These are phyloP conservation scores for Dolichomitus sp. DNA, from an alignment of 2,888 invertebrate genomes.

Conservation along the genomic window DNA sequence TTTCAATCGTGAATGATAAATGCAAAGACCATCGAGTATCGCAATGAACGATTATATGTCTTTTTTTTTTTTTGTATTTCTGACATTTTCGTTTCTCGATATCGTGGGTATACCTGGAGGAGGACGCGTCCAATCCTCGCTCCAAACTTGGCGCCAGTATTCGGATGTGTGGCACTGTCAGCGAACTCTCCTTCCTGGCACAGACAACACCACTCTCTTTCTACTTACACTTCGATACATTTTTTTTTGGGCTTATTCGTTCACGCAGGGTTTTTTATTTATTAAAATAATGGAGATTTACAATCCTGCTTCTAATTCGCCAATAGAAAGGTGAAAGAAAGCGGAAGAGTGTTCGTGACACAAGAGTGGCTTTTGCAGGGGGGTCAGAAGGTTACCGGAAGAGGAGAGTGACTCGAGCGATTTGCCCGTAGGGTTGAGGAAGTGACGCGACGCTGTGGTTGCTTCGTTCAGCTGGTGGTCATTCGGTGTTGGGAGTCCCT, in stretches of 20 bases:
- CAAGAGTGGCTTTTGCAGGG: constrained; percentile 42
- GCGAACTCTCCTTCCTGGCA: constrained; percentile 89
- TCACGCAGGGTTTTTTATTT: constrained; percentile 1
- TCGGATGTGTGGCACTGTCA: constrained; percentile 93
- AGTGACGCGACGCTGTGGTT: constrained; percentile 54
- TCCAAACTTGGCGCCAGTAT: constrained; percentile 94
- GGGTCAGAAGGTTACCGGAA: constrained; percentile 68
- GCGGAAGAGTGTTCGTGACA: constrained; percentile 65
- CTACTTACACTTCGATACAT: constrained; percentile 68
- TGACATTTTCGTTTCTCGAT: constrained; percentile 39
- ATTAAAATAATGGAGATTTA: neutral
- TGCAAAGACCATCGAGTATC: constrained; percentile 20
- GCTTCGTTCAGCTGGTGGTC: constrained; percentile 17
- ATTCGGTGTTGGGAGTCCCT: neutral
- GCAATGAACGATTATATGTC: constrained; percentile 15
- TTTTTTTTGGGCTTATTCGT: constrained; percentile 18
- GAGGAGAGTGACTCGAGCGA: constrained; percentile 57
- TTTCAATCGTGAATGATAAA: constrained; percentile 52
- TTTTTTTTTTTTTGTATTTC: constrained; percentile 10
- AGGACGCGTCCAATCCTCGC: constrained; percentile 90
- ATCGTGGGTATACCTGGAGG: constrained; percentile 82
- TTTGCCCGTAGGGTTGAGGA: constrained; percentile 63
- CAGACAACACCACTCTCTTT: constrained; percentile 79
- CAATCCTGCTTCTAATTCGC: constrained; percentile 17
- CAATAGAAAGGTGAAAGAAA: constrained; percentile 40